A percentile compares a stretch with the other conserved stretches of the same genome.
Evolutionary conservation across 1,140 invertebrate genomes (phyloP).

Genomic region (Pantala flavescens): DNA sequence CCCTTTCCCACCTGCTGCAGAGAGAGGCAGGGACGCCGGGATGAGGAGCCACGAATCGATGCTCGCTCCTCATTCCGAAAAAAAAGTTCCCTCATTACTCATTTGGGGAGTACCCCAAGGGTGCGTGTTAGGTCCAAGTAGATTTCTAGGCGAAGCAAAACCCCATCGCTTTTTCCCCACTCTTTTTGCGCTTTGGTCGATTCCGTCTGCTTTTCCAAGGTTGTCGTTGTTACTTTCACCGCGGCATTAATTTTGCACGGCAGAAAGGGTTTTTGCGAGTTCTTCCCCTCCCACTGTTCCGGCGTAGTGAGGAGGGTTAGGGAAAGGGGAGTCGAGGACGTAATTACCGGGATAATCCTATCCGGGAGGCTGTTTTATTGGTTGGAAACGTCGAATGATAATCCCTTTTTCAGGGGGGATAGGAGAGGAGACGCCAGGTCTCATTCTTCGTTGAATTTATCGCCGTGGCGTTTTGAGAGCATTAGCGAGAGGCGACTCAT

Average conservation of each 20-base stretch:
- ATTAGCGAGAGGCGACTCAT: too few species aligned
- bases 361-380: neutral
- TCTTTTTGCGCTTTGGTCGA: neutral
- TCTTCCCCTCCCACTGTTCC: too few species aligned
- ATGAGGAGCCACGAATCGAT: too few species aligned
- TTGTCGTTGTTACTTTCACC: constrained; percentile 1
- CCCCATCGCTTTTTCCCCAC: neutral
- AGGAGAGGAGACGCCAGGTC: neutral
- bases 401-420: neutral
- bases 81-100: too few species aligned
- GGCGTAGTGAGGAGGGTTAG: neutral
- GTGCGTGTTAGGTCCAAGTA: too few species aligned
- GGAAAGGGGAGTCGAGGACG: neutral
- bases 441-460: too few species aligned
- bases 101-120: too few species aligned
- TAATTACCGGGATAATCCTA: constrained; percentile 7
- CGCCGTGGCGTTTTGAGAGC: too few species aligned
- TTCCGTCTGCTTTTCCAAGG: neutral
- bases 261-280: neutral
- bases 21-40: too few species aligned
- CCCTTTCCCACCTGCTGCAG: too few species aligned
- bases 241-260: neutral
- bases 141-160: too few species aligned
- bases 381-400: neutral
- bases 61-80: too few species aligned